These are phyloP conservation scores for Nycticryphes semicollaris DNA, from an alignment of 2,113 vertebrate species.

Conservation along the genomic window DNA sequence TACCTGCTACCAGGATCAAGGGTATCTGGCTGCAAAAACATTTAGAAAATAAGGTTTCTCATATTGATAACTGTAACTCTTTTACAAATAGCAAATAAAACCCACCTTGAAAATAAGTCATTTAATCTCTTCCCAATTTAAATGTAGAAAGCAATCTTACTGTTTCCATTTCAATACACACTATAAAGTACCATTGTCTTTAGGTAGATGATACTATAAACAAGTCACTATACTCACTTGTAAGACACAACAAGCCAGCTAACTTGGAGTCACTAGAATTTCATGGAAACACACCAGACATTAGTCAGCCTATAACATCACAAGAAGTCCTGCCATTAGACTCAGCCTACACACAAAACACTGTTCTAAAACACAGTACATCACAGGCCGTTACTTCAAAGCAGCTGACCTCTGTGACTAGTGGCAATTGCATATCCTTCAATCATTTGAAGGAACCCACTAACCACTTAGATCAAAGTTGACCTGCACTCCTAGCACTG, in stretches of 20 bases:
- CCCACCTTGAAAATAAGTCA: background rate
- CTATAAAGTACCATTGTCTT: background rate
- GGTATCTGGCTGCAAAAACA: background rate
- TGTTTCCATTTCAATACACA: background rate
- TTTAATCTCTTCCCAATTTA: background rate
- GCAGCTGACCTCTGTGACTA: constrained; percentile 19
- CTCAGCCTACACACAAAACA: background rate
- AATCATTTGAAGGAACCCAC: background rate
- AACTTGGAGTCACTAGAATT: constrained; percentile 9
- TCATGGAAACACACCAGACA: background rate
- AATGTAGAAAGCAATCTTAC: background rate
- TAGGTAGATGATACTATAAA: background rate
- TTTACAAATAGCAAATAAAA: background rate
- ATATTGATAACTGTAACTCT: background rate
- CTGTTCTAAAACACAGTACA: background rate
- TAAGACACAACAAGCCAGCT: background rate
- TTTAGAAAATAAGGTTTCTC: background rate
- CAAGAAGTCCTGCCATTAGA: background rate
- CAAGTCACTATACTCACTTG: background rate
- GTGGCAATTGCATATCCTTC: background rate
- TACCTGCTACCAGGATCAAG: background rate
- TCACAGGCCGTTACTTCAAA: background rate
- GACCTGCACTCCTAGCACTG: background rate
- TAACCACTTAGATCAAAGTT: background rate
- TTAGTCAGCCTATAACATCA: constrained; percentile 8